Evolutionary conservation across 2,888 invertebrate species (phyloP).

Genomic region (Scrobipalpa atriplicella): DNA sequence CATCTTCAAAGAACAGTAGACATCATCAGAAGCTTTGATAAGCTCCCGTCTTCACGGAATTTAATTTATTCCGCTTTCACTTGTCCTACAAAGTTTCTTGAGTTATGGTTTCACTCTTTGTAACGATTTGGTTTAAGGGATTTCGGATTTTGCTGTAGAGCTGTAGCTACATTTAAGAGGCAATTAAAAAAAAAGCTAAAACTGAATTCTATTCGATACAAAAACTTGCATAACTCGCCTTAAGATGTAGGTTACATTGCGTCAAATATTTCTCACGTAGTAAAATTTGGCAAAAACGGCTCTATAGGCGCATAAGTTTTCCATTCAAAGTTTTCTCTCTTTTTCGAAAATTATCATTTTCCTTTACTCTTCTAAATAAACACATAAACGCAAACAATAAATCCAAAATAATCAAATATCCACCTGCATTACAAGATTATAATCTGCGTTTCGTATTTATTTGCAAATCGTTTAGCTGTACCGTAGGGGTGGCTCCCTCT

Average conservation of each 20-base stretch:
- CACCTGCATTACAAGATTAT: slow-evolving; percentile 26
- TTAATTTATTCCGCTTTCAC: slow-evolving; percentile 71
- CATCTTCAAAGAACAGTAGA: slow-evolving; percentile 37
- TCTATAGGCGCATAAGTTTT: too few species aligned
- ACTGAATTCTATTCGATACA: too few species aligned
- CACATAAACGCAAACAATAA: background rate
- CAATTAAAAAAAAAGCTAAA: too few species aligned
- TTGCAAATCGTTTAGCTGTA: slow-evolving; percentile 47
- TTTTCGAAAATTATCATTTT: too few species aligned
- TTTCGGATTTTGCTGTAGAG: background rate
- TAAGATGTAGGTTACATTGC: too few species aligned
- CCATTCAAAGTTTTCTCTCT: too few species aligned
- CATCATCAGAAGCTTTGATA: slow-evolving; percentile 79
- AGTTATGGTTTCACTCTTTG: slow-evolving; percentile 27
- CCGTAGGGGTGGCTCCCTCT: slow-evolving; percentile 38
- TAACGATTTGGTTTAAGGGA: background rate
- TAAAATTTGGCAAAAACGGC: too few species aligned
- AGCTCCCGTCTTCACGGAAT: slow-evolving; percentile 70
- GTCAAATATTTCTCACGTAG: too few species aligned
- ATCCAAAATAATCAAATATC: slow-evolving; percentile 1
- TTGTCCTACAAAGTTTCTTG: slow-evolving; percentile 44
- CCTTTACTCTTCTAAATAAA: background rate
- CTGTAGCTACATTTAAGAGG: background rate
- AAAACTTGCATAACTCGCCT: too few species aligned
- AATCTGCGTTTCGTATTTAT: slow-evolving; percentile 21